Percentiles rank a stretch among this genome's conserved stretches.
Evolutionary conservation across 2,113 vertebrate species (phyloP).

Genomic region (Alouatta palliata): DNA sequence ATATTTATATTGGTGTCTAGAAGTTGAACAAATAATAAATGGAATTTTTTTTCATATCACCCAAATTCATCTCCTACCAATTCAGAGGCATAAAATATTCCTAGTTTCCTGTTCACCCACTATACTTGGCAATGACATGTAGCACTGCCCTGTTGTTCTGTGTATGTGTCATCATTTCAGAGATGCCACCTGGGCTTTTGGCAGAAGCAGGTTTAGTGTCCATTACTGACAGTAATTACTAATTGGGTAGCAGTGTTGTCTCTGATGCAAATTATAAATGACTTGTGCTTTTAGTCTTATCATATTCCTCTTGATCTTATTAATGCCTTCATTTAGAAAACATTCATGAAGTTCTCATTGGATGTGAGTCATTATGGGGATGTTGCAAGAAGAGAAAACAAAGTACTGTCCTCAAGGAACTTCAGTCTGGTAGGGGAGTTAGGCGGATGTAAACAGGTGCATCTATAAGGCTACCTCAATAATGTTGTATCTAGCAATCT

Average conservation of each 20-base stretch:
- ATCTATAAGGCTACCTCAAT: background rate
- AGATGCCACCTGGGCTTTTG: background rate
- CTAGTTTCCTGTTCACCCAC: background rate
- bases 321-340: background rate
- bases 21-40: background rate
- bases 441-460: background rate
- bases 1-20: constrained; percentile 22
- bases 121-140: background rate
- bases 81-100: background rate
- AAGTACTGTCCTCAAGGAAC: background rate
- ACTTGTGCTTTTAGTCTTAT: background rate
- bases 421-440: background rate
- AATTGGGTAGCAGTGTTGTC: background rate
- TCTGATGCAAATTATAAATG: background rate
- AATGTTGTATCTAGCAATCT: background rate
- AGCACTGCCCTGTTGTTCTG: background rate
- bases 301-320: background rate
- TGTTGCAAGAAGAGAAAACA: background rate
- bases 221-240: background rate
- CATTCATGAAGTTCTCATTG: background rate
- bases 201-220: background rate
- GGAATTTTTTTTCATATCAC: background rate
- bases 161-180: background rate
- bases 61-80: background rate
- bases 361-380: background rate